Evolutionary conservation across 2,113 vertebrate genomes (phyloP).

Genomic region (Hyla sarda): DNA sequence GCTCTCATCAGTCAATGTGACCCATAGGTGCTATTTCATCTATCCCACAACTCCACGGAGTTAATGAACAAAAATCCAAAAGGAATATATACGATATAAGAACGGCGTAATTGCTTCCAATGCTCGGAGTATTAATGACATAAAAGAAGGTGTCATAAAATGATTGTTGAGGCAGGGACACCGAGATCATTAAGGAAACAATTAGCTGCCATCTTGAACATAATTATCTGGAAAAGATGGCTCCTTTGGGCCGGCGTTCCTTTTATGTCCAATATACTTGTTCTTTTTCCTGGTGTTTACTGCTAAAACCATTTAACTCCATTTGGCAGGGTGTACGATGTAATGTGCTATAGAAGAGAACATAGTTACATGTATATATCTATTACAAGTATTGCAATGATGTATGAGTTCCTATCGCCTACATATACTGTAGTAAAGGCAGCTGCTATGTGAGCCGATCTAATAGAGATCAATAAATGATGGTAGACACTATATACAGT

Average conservation of each 20-base stretch:
- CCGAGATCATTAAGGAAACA: slow-evolving; percentile 63
- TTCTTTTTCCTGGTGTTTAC: neutral
- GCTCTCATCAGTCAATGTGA: slow-evolving; percentile 28
- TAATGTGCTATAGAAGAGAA: neutral
- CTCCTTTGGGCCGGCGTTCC: slow-evolving; percentile 42
- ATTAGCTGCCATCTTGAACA: slow-evolving; percentile 58
- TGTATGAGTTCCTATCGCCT: no score
- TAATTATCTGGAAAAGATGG: slow-evolving; percentile 62
- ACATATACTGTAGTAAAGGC: no score
- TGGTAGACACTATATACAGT: no score
- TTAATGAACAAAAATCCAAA: slow-evolving; percentile 55
- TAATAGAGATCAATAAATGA: no score
- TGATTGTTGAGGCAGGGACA: slow-evolving; percentile 59
- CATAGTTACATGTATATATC: neutral
- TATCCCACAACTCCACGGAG: slow-evolving; percentile 31
- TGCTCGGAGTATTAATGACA: slow-evolving; percentile 52
- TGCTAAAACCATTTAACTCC: neutral
- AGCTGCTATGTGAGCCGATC: no score
- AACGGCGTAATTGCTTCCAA: slow-evolving; percentile 58
- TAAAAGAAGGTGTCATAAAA: slow-evolving; percentile 62
- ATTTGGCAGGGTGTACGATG: neutral
- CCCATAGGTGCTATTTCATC: slow-evolving; percentile 47
- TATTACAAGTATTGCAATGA: neutral
- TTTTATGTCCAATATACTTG: slow-evolving; percentile 58
- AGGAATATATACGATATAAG: slow-evolving; percentile 39